Conservation (phyloP, 2,113 vertebrate species). For the Hepsetus odoe region DNA sequence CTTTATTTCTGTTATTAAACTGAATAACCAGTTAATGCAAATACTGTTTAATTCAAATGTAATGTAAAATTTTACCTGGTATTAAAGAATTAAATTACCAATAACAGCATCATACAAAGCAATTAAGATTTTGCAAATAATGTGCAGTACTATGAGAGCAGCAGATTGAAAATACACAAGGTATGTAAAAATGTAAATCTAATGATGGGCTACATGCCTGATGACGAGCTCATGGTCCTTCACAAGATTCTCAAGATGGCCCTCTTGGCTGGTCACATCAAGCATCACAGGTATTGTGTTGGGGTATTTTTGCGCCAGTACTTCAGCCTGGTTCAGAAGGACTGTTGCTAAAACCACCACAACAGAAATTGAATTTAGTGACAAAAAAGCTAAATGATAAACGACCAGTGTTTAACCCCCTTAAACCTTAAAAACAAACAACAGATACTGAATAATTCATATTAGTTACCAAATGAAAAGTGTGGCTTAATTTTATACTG, state of each 20-base stretch:
- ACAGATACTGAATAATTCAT: neutral
- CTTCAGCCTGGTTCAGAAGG: conserved; percentile 82
- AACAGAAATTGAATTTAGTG: neutral
- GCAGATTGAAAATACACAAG: neutral
- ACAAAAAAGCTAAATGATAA: neutral
- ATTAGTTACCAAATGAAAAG: neutral
- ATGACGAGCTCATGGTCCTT: conserved; percentile 90
- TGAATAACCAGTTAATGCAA: too few species aligned
- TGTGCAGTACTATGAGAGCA: neutral
- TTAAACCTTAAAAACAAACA: too few species aligned
- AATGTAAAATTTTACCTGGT: too few species aligned
- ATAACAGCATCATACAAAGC: too few species aligned
- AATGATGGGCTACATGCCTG: conserved; percentile 75
- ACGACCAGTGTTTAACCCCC: neutral
- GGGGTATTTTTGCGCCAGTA: conserved; percentile 80
- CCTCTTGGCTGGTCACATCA: conserved; percentile 80
- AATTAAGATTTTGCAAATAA: too few species aligned
- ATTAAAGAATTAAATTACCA: too few species aligned
- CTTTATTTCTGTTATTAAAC: too few species aligned
- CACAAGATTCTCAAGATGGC: conserved; percentile 82
- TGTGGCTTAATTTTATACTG: neutral
- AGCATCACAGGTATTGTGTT: conserved; percentile 82
- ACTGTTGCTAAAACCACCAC: conserved; percentile 76
- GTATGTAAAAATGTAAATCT: neutral
- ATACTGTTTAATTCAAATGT: too few species aligned